Conservation (phyloP, 2,888 invertebrate species). For the Zygogramma bicolorata region DNA sequence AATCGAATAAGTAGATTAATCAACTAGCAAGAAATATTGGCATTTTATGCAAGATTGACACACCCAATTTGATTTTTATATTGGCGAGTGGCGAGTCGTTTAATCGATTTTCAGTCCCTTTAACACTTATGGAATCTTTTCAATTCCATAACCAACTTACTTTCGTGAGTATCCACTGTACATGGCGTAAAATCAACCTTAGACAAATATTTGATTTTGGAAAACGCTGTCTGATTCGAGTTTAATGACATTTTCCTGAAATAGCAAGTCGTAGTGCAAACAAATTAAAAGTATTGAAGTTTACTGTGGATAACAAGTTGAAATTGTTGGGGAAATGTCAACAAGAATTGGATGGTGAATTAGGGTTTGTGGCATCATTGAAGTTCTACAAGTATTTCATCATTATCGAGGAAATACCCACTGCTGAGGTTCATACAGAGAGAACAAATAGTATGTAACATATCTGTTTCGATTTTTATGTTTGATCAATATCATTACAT, state of each 20-base stretch:
- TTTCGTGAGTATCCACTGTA: not conserved
- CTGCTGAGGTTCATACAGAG: not conserved
- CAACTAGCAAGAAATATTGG: too few species aligned
- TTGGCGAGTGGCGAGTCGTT: too few species aligned
- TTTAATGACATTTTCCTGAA: constrained; percentile 21
- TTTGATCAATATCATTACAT: too few species aligned
- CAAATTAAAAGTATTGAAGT: constrained; percentile 19
- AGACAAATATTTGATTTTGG: constrained; percentile 24
- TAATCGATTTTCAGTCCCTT: not conserved
- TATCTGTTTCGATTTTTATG: too few species aligned
- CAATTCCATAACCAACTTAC: not conserved
- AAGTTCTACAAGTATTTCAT: too few species aligned
- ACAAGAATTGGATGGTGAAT: constrained; percentile 1
- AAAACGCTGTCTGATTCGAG: constrained; percentile 20
- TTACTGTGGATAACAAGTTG: constrained; percentile 14
- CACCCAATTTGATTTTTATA: too few species aligned
- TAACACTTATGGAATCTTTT: not conserved
- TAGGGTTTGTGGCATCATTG: too few species aligned
- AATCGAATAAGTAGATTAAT: too few species aligned
- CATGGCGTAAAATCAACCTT: constrained; percentile 6
- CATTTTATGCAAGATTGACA: too few species aligned
- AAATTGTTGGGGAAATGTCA: not conserved
- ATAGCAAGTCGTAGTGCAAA: constrained; percentile 13
- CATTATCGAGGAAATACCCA: not conserved
- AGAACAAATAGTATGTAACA: too few species aligned